Conservation (phyloP, 2,888 invertebrate species). For the Drosophila atroscutellata region DNA sequence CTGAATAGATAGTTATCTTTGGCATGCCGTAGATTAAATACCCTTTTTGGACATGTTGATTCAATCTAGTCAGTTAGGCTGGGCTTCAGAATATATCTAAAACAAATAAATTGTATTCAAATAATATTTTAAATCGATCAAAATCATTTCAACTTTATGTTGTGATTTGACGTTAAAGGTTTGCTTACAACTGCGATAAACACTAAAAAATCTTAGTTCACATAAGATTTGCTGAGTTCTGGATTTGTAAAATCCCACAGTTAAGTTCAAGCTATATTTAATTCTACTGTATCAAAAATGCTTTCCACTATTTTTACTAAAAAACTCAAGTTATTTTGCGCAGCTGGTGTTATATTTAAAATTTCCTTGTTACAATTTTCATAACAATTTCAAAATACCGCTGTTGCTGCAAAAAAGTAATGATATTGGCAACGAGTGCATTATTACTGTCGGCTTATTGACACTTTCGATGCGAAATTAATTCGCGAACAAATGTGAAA, state of each 20-base stretch:
- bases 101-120: neutral
- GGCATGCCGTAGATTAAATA: slow-evolving; percentile 12
- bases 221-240: neutral
- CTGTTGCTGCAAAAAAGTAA: neutral
- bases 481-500: slow-evolving; percentile 63
- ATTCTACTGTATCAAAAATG: neutral
- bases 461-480: slow-evolving; percentile 61
- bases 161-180: neutral
- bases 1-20: neutral
- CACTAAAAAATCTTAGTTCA: neutral
- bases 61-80: neutral
- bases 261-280: neutral
- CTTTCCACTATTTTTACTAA: too few relatives aligned
- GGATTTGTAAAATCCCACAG: neutral
- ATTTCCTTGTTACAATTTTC: neutral
- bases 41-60: slow-evolving; percentile 7
- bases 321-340: neutral
- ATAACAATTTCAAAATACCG: neutral
- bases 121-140: neutral
- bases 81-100: neutral
- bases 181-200: neutral
- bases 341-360: neutral
- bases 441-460: slow-evolving; percentile 69
- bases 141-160: accelerated
- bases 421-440: slow-evolving; percentile 46